Percentiles rank a stretch among this genome's conserved stretches.
Evolutionary conservation across 2,888 invertebrate genomes (phyloP).

Genomic region (Chelonus formosanus): DNA sequence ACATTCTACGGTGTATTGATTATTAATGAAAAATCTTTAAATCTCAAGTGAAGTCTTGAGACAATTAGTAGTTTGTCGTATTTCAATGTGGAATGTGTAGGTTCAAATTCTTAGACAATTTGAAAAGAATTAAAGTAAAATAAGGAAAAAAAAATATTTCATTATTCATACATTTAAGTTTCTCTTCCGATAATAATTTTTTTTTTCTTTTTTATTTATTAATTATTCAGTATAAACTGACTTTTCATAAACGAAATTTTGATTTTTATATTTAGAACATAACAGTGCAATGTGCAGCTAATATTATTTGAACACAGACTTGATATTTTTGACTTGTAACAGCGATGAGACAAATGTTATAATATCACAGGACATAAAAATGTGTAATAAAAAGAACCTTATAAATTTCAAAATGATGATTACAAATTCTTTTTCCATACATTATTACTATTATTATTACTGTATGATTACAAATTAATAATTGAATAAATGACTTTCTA

Average conservation of each 20-base stretch:
- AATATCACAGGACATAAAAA: constrained; percentile 30
- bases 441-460: not conserved
- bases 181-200: constrained; percentile 9
- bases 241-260: constrained; percentile 13
- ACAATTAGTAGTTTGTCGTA: constrained; percentile 16
- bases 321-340: constrained; percentile 40
- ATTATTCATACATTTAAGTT: constrained; percentile 21
- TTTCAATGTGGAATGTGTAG: constrained; percentile 27
- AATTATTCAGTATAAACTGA: constrained; percentile 17
- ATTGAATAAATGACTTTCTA: no score
- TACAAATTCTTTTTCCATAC: not conserved
- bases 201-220: constrained; percentile 29
- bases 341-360: constrained; percentile 35
- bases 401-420: constrained; percentile 13
- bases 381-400: constrained; percentile 32
- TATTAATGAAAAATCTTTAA: not conserved
- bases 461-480: constrained; percentile 1
- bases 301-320: constrained; percentile 31
- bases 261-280: constrained; percentile 21
- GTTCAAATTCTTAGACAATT: constrained; percentile 27
- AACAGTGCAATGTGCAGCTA: constrained; percentile 43
- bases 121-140: not conserved
- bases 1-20: constrained; percentile 15
- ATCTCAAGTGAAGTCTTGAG: not conserved
- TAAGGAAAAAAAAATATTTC: constrained; percentile 7